A percentile compares a stretch with the other conserved stretches of the same genome.
phyloP scores from a whole-genome alignment of 1,140 invertebrate species.

The Lysiphlebus fabarum region DNA sequence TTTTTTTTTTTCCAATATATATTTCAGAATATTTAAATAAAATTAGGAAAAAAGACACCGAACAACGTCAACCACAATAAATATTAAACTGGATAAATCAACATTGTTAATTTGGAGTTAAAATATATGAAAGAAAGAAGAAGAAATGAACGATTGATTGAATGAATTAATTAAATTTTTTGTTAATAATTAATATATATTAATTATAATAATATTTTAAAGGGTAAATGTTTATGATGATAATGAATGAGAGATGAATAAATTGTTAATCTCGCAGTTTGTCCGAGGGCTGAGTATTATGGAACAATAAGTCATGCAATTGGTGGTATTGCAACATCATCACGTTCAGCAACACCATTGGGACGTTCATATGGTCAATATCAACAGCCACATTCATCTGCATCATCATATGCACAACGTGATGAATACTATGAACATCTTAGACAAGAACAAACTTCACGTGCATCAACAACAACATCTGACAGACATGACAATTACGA shows the following conservation, averaged over 20 bases:
- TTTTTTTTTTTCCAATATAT: conserved; percentile 8
- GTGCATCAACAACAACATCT: conserved; percentile 39
- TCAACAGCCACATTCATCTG: conserved; percentile 21
- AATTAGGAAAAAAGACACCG: conserved; percentile 14
- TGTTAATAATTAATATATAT: too few species aligned
- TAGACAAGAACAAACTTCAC: conserved; percentile 20
- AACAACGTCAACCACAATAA: conserved; percentile 26
- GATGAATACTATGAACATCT: conserved; percentile 37
- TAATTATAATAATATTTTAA: too few species aligned
- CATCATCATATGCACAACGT: conserved; percentile 31
- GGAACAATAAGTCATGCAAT: conserved; percentile 63
- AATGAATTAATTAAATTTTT: neutral
- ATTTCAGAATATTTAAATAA: conserved; percentile 26
- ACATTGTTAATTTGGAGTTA: neutral
- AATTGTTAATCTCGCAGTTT: conserved; percentile 45
- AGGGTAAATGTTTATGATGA: conserved; percentile 12
- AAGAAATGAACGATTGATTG: neutral
- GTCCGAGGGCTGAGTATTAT: conserved; percentile 61
- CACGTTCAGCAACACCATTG: conserved; percentile 50
- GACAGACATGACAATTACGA: conserved; percentile 41
- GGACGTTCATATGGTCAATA: conserved; percentile 39
- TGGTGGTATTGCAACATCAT: conserved; percentile 56
- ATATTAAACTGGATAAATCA: neutral
- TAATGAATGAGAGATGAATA: too few species aligned
- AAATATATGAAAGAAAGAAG: neutral